Evolutionary conservation across 2,888 invertebrate genomes (phyloP).

Genomic region (Mycalesis mineus): DNA sequence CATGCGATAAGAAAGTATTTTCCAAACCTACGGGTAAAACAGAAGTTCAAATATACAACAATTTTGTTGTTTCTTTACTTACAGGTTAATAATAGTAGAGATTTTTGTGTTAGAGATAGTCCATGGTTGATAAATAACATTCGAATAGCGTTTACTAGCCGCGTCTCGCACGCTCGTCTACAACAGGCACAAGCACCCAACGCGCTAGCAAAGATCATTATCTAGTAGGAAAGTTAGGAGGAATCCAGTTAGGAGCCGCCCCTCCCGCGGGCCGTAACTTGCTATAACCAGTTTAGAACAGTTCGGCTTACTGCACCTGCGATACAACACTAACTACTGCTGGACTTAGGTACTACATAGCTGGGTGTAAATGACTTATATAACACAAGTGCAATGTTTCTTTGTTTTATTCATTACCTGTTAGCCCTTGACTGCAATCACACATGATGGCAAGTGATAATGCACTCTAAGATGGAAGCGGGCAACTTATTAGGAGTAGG

Average conservation of each 20-base stretch:
- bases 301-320: conserved; percentile 69
- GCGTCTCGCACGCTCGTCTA: conserved; percentile 35
- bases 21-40: too few relatives aligned
- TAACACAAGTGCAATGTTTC: not conserved
- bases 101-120: too few relatives aligned
- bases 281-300: conserved; percentile 74
- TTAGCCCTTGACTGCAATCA: too few relatives aligned
- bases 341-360: conserved; percentile 42
- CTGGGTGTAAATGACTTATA: not conserved
- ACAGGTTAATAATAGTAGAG: too few relatives aligned
- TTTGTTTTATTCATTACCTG: not conserved
- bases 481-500: too few relatives aligned
- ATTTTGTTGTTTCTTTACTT: too few relatives aligned
- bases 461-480: too few relatives aligned
- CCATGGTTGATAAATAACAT: too few relatives aligned
- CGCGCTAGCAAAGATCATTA: conserved; percentile 72
- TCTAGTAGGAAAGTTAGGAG: conserved; percentile 72
- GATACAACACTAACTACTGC: conserved; percentile 62
- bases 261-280: conserved; percentile 57
- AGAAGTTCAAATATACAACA: too few relatives aligned
- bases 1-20: too few relatives aligned
- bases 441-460: too few relatives aligned
- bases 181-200: conserved; percentile 49
- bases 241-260: conserved; percentile 67
- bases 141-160: conserved; percentile 32